phyloP scores from a whole-genome alignment of 2,113 vertebrate genomes.

The Eulemur rufifrons region DNA sequence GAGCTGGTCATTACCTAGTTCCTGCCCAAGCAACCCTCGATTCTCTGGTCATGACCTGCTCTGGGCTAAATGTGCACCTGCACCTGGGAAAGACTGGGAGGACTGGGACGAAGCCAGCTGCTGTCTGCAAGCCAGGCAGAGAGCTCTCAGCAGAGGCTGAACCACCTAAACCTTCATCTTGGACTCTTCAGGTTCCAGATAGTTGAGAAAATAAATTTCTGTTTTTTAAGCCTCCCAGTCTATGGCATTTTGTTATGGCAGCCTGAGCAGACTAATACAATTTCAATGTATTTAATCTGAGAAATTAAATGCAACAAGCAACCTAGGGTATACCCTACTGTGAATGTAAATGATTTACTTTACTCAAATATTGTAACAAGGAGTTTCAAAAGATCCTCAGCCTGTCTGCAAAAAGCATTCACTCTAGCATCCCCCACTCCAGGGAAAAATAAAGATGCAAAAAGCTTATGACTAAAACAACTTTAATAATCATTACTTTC shows the following conservation, averaged over 20 bases:
- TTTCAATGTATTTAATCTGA: neutral
- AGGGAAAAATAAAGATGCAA: neutral
- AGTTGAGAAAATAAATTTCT: neutral
- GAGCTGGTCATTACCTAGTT: neutral
- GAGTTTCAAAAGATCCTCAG: neutral
- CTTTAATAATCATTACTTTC: neutral
- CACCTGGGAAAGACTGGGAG: neutral
- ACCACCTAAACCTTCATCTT: neutral
- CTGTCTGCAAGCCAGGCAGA: neutral
- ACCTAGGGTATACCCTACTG: rapidly evolving
- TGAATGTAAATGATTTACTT: neutral
- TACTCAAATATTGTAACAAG: neutral
- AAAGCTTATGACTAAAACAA: neutral
- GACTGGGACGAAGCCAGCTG: rapidly evolving
- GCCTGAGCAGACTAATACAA: neutral
- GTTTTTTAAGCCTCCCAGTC: neutral
- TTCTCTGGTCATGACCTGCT: neutral
- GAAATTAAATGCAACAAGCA: neutral
- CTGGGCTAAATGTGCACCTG: neutral
- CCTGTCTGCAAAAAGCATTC: neutral
- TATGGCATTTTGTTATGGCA: neutral
- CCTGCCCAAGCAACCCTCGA: neutral
- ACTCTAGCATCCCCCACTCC: neutral
- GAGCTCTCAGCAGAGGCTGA: rapidly evolving
- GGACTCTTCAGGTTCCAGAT: neutral